Base-by-base conservation (phyloP, 2,797 vertebrate species). In the Mormyrus proboscirostris region DNA sequence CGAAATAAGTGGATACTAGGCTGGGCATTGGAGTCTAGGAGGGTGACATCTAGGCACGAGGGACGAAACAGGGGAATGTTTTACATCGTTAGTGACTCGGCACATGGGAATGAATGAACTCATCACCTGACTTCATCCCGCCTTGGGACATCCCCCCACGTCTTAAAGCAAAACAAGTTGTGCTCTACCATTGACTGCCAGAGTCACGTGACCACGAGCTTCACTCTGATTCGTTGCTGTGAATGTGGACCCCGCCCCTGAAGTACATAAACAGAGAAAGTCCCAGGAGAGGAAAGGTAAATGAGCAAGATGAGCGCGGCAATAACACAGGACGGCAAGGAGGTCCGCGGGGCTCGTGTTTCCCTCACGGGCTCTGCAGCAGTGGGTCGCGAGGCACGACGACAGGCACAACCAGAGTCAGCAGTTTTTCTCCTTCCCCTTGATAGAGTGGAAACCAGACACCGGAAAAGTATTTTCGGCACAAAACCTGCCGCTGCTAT, bases 271-370 rank as follows among this genome's bases (percentile, higher is more conserved):
- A 53, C 50, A 29, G 47, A 86, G 47, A 29, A 25, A 38, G 50
- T 85, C 25, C 47, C 50, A 51, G n/a, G 19, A 47, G 38, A n/a
- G 19, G 16, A 7, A 19, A 92, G 88, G 88, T 73, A 90, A 93
- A 90, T 91, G 90, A 91, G 90, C 53, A n/a, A 82, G 90, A 92
- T 90, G 93, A 55, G 44, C 6, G 9, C 0, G 41, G n/a, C 79
- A 9, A 10, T 49, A n/a, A 50, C 9, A n/a, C n/a, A 14, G 82
- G 3, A 25, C 1, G 16, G 4, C 44, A 16, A 84, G n/a, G 44
- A 49, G n/a, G 82, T 49, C 47, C 93, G 93, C 92, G 62, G 14
- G 47, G 90, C 91, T 93, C 88, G 79, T 73, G 88, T 94, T 93
- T 92, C 92, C 92, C 88, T 85, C 50, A 22, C 83, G 73, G 87